A percentile compares a stretch with the other conserved stretches of the same genome.
Conservation (phyloP, 2,888 invertebrate species). For the Meteorus colon region DNA sequence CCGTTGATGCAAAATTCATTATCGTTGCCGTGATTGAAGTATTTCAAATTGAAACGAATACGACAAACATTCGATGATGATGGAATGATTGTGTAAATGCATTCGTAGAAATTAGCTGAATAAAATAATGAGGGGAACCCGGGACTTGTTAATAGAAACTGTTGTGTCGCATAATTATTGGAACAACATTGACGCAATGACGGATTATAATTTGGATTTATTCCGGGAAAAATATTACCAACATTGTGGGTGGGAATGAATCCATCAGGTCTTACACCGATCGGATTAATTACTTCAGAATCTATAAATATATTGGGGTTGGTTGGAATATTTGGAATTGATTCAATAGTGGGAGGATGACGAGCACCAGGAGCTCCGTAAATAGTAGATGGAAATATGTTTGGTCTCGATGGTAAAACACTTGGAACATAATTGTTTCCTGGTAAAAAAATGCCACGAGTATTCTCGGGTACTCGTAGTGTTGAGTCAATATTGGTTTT, state of each 20-base stretch:
- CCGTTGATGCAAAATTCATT: slow-evolving; percentile 73
- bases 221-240: slow-evolving; percentile 15
- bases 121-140: slow-evolving; percentile 74
- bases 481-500: slow-evolving; percentile 41
- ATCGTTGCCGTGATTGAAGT: slow-evolving; percentile 75
- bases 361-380: slow-evolving; percentile 43
- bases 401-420: neutral
- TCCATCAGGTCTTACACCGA: slow-evolving; percentile 2
- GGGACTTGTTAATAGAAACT: slow-evolving; percentile 76
- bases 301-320: slow-evolving; percentile 22
- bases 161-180: slow-evolving; percentile 50
- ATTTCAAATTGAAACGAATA: slow-evolving; percentile 75
- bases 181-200: slow-evolving; percentile 57
- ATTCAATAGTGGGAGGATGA: slow-evolving; percentile 34
- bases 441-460: slow-evolving; percentile 12
- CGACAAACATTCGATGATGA: slow-evolving; percentile 74
- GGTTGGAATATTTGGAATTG: slow-evolving; percentile 25
- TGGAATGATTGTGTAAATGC: slow-evolving; percentile 75
- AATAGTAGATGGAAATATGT: slow-evolving; percentile 42
- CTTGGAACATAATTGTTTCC: slow-evolving; percentile 34
- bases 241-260: slow-evolving; percentile 9
- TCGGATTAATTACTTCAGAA: slow-evolving; percentile 13
- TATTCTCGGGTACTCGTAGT: slow-evolving; percentile 34
- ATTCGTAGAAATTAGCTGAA: slow-evolving; percentile 67
- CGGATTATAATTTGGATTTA: neutral